These are phyloP conservation scores for Trissoscelio sp. DNA, from an alignment of 2,888 invertebrate genomes.

Conservation along the genomic window DNA sequence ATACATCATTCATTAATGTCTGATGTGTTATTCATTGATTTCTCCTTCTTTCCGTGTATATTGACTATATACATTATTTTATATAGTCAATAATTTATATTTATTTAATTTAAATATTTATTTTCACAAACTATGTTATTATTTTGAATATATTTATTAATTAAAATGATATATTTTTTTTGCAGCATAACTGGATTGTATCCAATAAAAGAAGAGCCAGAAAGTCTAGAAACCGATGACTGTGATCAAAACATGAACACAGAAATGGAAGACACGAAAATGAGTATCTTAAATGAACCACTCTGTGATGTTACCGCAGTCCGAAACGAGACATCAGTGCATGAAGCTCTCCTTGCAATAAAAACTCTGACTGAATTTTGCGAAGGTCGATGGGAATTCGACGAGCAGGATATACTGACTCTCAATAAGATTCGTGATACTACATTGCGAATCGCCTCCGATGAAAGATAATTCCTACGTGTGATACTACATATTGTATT, in stretches of 20 bases:
- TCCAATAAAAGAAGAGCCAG: constrained; percentile 40
- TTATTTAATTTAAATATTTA: background rate
- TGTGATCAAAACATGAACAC: constrained; percentile 43
- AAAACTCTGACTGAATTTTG: constrained; percentile 49
- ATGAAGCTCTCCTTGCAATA: constrained; percentile 48
- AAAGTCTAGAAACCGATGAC: constrained; percentile 18
- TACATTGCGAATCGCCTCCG: constrained; percentile 26
- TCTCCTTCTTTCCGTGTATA: too few relatives aligned
- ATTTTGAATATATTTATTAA: too few relatives aligned
- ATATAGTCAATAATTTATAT: too few relatives aligned
- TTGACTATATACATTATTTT: too few relatives aligned
- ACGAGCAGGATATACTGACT: constrained; percentile 40
- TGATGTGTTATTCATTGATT: too few relatives aligned
- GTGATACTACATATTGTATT: constrained; percentile 18
- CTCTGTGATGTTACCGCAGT: background rate
- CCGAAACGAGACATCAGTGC: background rate
- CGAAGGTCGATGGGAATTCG: constrained; percentile 43
- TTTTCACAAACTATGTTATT: background rate
- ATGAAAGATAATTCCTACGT: constrained; percentile 19
- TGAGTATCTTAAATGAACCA: constrained; percentile 9
- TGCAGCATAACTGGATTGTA: constrained; percentile 37
- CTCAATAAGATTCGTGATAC: constrained; percentile 46
- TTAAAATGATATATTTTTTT: too few relatives aligned
- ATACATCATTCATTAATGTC: too few relatives aligned
- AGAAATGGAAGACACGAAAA: constrained; percentile 28